Conservation (phyloP, 2,113 vertebrate species). For the Esox niger region DNA sequence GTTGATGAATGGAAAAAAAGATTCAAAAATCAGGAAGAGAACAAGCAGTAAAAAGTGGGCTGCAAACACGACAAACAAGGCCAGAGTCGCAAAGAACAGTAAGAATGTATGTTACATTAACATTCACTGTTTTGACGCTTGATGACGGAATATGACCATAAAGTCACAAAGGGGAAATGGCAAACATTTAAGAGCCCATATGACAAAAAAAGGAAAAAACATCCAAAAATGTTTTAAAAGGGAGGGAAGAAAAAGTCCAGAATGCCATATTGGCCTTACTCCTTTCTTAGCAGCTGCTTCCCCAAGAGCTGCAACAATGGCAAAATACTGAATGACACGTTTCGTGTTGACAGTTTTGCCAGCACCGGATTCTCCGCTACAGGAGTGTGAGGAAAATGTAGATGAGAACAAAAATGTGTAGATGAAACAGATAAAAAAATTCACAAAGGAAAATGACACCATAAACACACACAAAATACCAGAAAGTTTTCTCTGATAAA, state of each 20-base stretch:
- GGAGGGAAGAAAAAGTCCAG: conserved; percentile 48
- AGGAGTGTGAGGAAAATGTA: conserved; percentile 78
- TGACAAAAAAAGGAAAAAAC: conserved; percentile 42
- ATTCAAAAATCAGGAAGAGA: conserved; percentile 51
- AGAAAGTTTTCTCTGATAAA: not conserved
- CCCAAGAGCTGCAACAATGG: conserved; percentile 93
- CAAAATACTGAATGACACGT: conserved; percentile 86
- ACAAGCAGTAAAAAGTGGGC: conserved; percentile 31
- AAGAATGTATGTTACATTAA: conserved; percentile 45
- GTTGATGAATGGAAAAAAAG: conserved; percentile 27
- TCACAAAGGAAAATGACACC: conserved; percentile 19
- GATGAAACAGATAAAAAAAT: conserved; percentile 18
- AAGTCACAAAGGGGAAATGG: no score
- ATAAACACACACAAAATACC: conserved; percentile 7
- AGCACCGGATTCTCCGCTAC: conserved; percentile 87
- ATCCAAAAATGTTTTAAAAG: conserved; percentile 41
- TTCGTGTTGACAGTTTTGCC: conserved; percentile 91
- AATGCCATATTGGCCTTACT: conserved; percentile 71
- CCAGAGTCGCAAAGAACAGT: conserved; percentile 36
- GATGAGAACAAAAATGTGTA: conserved; percentile 21
- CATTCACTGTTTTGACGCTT: conserved; percentile 44
- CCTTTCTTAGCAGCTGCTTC: conserved; percentile 83
- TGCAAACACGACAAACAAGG: conserved; percentile 44
- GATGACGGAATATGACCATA: conserved; percentile 26
- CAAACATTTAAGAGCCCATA: no score